Conservation (phyloP, 1,140 invertebrate genomes). For the Euura lappo region DNA sequence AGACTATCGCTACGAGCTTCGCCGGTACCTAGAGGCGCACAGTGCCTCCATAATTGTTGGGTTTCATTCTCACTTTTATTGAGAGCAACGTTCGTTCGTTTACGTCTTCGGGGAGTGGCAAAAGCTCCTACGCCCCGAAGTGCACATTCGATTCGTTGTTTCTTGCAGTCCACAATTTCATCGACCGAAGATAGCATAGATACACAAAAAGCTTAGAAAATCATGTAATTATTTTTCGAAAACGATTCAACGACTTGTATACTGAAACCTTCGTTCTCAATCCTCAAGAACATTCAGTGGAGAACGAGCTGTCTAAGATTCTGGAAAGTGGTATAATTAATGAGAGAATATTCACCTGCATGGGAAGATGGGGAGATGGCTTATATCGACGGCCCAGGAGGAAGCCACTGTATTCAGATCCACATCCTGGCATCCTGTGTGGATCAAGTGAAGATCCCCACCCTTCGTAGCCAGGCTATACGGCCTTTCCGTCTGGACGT, state of each 20-base stretch:
- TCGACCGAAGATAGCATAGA: neutral
- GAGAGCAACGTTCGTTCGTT: neutral
- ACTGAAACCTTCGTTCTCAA: too few relatives aligned
- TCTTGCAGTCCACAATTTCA: neutral
- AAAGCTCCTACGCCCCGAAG: neutral
- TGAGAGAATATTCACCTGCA: slow-evolving; percentile 40
- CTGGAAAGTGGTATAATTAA: slow-evolving; percentile 36
- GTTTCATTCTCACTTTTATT: slow-evolving; percentile 1
- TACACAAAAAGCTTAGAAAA: neutral
- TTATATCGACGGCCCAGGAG: slow-evolving; percentile 10
- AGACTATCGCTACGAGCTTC: neutral
- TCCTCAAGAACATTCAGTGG: too few relatives aligned
- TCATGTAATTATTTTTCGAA: neutral
- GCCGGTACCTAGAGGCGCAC: neutral
- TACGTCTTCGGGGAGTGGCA: neutral
- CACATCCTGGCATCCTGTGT: slow-evolving; percentile 8
- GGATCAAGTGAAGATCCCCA: slow-evolving; percentile 39
- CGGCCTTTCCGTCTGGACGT: slow-evolving; percentile 47
- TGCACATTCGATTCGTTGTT: neutral
- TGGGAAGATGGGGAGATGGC: slow-evolving; percentile 21
- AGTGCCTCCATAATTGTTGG: neutral
- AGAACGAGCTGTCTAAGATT: too few relatives aligned
- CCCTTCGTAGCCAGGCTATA: slow-evolving; percentile 39
- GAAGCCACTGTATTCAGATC: slow-evolving; percentile 6
- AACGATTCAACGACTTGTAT: neutral